A percentile compares a stretch with the other conserved stretches of the same genome.
Evolutionary conservation across 2,797 vertebrate species (phyloP).

Genomic region (Macropodus opercularis): DNA sequence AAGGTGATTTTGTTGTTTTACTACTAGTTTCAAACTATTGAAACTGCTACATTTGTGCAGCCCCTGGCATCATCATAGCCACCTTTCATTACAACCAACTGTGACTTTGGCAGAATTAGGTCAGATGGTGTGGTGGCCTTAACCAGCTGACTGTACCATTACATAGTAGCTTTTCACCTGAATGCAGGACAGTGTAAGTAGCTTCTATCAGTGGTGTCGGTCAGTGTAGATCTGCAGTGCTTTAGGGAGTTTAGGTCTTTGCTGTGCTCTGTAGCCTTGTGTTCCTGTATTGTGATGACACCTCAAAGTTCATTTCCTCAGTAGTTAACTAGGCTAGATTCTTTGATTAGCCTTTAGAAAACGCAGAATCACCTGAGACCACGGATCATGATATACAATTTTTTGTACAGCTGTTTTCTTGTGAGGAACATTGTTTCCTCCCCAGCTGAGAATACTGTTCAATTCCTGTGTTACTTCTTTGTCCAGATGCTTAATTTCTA

Average conservation of each 20-base stretch:
- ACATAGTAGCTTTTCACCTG: conserved; percentile 52
- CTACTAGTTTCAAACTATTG: conserved; percentile 45
- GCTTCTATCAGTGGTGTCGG: conserved; percentile 64
- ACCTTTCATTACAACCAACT: conserved; percentile 33
- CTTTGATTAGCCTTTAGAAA: conserved; percentile 54
- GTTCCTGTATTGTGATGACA: conserved; percentile 62
- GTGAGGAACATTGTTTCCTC: conserved; percentile 27
- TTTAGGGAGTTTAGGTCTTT: conserved; percentile 59
- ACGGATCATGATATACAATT: conserved; percentile 44
- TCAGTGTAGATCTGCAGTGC: conserved; percentile 54
- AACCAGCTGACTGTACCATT: conserved; percentile 56
- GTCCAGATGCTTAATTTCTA: conserved; percentile 24
- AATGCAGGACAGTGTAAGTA: conserved; percentile 63
- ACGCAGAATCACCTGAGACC: conserved; percentile 65
- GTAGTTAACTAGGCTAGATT: conserved; percentile 41
- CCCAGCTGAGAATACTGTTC: conserved; percentile 31
- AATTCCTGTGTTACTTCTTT: conserved; percentile 15
- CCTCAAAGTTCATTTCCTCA: conserved; percentile 37
- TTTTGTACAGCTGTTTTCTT: conserved; percentile 9
- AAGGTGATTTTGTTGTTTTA: not conserved
- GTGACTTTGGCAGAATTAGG: conserved; percentile 40
- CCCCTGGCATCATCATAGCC: conserved; percentile 32
- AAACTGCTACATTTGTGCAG: conserved; percentile 46
- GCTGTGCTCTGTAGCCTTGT: conserved; percentile 69
- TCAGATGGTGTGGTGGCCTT: conserved; percentile 61